Conservation (phyloP, 1,140 invertebrate species). For the Pseudomyrmex sp. region DNA sequence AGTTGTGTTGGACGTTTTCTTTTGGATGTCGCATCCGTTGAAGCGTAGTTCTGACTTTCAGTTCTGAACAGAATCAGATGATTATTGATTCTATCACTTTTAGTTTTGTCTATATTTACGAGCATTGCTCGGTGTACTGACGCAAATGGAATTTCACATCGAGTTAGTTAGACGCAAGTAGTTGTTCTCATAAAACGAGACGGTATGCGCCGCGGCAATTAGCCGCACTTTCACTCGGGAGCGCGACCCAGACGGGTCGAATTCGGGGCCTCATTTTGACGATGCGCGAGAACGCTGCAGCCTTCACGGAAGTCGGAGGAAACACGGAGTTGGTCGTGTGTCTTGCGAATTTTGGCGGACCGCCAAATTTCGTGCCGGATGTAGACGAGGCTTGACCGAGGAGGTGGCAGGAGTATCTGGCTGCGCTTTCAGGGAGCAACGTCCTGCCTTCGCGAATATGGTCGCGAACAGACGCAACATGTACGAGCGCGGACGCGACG, state of each 20-base stretch:
- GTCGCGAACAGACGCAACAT: slow-evolving; percentile 48
- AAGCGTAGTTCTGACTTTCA: neutral
- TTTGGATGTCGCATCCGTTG: neutral
- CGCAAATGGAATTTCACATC: neutral
- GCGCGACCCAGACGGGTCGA: neutral
- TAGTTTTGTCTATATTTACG: neutral
- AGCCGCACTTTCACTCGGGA: neutral
- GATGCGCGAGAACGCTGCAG: neutral
- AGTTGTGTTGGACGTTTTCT: neutral
- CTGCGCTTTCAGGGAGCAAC: slow-evolving; percentile 71
- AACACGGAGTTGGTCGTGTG: neutral
- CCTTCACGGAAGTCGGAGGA: neutral
- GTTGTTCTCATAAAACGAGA: neutral
- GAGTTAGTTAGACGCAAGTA: neutral
- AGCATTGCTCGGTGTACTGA: neutral
- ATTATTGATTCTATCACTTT: neutral
- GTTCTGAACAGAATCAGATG: neutral
- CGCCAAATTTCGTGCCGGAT: slow-evolving; percentile 73
- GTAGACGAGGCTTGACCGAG: slow-evolving; percentile 70
- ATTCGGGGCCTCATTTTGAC: neutral
- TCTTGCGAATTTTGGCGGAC: slow-evolving; percentile 68
- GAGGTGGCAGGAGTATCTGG: slow-evolving; percentile 52
- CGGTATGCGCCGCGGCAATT: slow-evolving; percentile 23
- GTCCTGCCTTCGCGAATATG: slow-evolving; percentile 74
- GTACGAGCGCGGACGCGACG: slow-evolving; percentile 15